Evolutionary conservation across 2,888 invertebrate species (phyloP).

Genomic region (Imbricaverruca yamaguchii): DNA sequence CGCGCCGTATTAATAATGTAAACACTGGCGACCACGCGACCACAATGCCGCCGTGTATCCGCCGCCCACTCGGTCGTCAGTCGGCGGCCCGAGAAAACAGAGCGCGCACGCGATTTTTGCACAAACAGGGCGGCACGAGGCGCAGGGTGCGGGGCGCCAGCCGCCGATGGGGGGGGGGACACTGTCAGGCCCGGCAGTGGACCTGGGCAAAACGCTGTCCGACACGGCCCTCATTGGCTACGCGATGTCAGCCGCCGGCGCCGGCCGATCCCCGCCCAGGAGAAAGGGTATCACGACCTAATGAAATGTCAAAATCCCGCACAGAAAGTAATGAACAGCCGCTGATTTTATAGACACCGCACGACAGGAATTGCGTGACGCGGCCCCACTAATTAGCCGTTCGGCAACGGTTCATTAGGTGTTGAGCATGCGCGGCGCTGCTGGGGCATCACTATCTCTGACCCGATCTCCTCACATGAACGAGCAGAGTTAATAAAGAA

Average conservation of each 20-base stretch:
- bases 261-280: not conserved
- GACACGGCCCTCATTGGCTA: no score
- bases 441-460: not conserved
- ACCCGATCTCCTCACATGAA: not conserved
- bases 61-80: not conserved
- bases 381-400: not conserved
- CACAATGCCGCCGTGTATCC: not conserved
- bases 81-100: not conserved
- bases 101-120: not conserved
- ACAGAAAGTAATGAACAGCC: not conserved
- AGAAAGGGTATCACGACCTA: constrained; percentile 11
- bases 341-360: constrained; percentile 5
- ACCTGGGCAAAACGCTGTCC: no score
- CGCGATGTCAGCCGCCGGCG: no score
- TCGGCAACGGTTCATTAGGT: not conserved
- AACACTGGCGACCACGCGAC: not conserved
- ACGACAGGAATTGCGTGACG: constrained; percentile 10
- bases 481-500: no score
- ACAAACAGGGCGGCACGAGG: not conserved
- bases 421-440: not conserved
- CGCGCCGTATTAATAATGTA: constrained; percentile 9
- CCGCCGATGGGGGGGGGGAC: not conserved
- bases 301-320: constrained; percentile 16
- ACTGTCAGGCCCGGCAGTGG: no score
- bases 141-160: not conserved